phyloP scores from a whole-genome alignment of 2,888 invertebrate species.

The Syritta pipiens region DNA sequence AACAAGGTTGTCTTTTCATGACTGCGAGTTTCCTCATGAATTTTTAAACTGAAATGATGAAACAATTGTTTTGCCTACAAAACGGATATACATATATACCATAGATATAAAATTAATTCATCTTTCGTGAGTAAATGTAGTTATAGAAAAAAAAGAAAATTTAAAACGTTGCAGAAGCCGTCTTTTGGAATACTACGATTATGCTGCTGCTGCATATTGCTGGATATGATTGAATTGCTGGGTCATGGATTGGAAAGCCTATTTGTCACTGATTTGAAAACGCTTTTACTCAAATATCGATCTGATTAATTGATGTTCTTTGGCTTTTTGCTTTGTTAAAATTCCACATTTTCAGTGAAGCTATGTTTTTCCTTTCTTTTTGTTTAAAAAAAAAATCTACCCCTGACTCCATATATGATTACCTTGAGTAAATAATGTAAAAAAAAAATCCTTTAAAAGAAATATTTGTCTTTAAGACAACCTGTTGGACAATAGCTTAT shows the following conservation, averaged over 20 bases:
- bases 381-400: too few relatives aligned
- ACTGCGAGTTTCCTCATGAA: constrained; percentile 1
- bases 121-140: constrained; percentile 64
- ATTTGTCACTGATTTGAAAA: constrained; percentile 46
- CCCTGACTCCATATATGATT: too few relatives aligned
- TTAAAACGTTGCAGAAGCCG: constrained; percentile 48
- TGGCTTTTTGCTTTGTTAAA: too few relatives aligned
- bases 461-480: background rate
- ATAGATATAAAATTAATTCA: constrained; percentile 39
- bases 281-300: too few relatives aligned
- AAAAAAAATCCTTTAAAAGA: background rate
- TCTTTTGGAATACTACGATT: constrained; percentile 34
- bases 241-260: constrained; percentile 47
- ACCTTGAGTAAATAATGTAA: background rate
- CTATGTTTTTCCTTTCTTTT: too few relatives aligned
- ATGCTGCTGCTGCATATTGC: constrained; percentile 27
- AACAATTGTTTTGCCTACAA: constrained; percentile 6
- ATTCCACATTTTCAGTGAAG: too few relatives aligned
- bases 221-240: constrained; percentile 63
- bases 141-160: constrained; percentile 45
- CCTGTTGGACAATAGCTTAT: background rate
- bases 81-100: constrained; percentile 37
- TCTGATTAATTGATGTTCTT: too few relatives aligned
- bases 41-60: constrained; percentile 8
- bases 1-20: constrained; percentile 22